Percentiles rank a stretch among this genome's conserved stretches.
Conservation (phyloP, 23 tunicate species). For the Halocynthia roretzi region DNA sequence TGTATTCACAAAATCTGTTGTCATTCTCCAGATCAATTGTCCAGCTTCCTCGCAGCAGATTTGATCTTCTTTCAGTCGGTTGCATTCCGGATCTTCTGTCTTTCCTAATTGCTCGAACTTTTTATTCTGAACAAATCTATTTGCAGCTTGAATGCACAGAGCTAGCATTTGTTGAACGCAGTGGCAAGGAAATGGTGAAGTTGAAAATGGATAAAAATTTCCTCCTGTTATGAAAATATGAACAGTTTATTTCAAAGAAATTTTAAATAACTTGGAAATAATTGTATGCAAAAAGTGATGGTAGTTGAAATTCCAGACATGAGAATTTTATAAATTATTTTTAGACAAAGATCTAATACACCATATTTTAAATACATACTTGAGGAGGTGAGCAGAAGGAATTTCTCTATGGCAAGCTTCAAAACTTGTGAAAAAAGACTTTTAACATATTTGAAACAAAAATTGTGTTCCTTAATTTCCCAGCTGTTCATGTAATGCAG, state of each 20-base stretch:
- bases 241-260: no score
- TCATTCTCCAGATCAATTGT: constrained; percentile 6
- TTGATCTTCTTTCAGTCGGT: no score
- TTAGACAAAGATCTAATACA: no score
- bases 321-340: no score
- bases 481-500: neutral
- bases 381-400: no score
- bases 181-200: constrained; percentile 11
- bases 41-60: neutral
- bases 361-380: no score
- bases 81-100: neutral
- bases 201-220: no score
- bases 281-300: neutral
- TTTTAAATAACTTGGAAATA: neutral
- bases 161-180: constrained; percentile 8
- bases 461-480: constrained; percentile 4
- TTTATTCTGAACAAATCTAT: neutral
- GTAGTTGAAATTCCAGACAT: no score
- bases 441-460: neutral
- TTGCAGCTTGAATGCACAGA: constrained; percentile 3
- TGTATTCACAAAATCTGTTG: neutral
- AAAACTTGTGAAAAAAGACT: neutral
- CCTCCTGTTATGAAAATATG: no score
- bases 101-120: neutral
- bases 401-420: constrained; percentile 7